These are phyloP conservation scores for Tiliacea aurago DNA, from an alignment of 2,888 invertebrate species.

Conservation along the genomic window DNA sequence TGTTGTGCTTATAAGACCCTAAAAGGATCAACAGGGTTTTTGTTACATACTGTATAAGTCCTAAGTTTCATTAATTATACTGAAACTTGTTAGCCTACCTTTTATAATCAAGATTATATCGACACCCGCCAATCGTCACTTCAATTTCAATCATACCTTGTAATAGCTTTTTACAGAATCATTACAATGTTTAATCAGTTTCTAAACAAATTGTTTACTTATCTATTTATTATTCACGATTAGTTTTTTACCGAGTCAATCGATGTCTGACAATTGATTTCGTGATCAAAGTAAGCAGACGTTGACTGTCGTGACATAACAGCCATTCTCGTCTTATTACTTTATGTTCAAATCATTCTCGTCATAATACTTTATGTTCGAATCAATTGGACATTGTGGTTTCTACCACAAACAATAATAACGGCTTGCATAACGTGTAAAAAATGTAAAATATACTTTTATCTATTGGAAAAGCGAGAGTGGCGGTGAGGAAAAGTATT, in stretches of 20 bases:
- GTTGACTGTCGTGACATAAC: conserved; percentile 71
- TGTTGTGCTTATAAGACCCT: too few relatives aligned
- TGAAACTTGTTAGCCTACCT: too few relatives aligned
- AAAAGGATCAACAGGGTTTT: too few relatives aligned
- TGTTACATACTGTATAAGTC: too few relatives aligned
- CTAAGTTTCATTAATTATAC: too few relatives aligned
- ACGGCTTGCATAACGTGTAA: conserved; percentile 62
- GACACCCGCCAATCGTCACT: conserved; percentile 1
- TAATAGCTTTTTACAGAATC: conserved; percentile 23
- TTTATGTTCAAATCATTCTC: conserved; percentile 62
- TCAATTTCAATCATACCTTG: conserved; percentile 32
- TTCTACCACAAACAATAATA: conserved; percentile 69
- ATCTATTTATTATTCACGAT: conserved; percentile 47
- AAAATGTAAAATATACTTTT: conserved; percentile 42
- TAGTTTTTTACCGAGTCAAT: conserved; percentile 44
- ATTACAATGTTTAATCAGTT: conserved; percentile 37
- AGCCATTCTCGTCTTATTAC: conserved; percentile 67
- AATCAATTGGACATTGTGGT: conserved; percentile 67
- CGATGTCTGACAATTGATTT: conserved; percentile 58
- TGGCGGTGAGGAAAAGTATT: conserved; percentile 51
- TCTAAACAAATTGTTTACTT: conserved; percentile 50
- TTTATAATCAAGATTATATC: conserved; percentile 8
- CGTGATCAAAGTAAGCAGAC: conserved; percentile 63
- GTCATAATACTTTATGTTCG: conserved; percentile 66
- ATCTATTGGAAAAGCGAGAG: conserved; percentile 50